phyloP scores from a whole-genome alignment of 2,113 vertebrate genomes.

The Pimephales promelas region DNA sequence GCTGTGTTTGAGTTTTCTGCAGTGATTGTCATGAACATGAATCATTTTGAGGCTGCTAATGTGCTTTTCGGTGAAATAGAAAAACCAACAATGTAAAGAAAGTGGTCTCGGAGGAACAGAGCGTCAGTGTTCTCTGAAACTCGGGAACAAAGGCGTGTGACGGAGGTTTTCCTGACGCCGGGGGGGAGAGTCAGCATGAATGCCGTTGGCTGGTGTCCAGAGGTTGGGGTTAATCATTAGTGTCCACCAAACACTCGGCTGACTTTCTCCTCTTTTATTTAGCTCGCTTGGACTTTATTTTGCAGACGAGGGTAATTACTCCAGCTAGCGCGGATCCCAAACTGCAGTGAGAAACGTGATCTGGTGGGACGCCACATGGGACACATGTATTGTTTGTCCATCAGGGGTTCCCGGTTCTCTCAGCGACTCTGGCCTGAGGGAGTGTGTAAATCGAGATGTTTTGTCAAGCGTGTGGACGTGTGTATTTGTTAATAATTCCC shows the following conservation, averaged over 20 bases:
- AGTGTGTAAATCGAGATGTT: slow-evolving; percentile 24
- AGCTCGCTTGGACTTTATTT: slow-evolving; percentile 63
- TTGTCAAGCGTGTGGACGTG: not conserved
- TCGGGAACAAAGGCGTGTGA: slow-evolving; percentile 70
- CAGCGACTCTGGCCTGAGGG: slow-evolving; percentile 18
- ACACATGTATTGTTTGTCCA: slow-evolving; percentile 72
- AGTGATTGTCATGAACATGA: not conserved
- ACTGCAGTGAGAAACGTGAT: slow-evolving; percentile 70
- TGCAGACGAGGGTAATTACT: slow-evolving; percentile 68
- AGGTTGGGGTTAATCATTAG: slow-evolving; percentile 56
- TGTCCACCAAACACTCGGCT: slow-evolving; percentile 50
- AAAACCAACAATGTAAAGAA: not conserved
- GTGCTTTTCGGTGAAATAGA: not conserved
- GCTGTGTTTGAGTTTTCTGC: not conserved
- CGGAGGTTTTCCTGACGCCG: slow-evolving; percentile 73
- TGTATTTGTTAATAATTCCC: slow-evolving; percentile 3
- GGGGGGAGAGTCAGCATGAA: slow-evolving; percentile 78
- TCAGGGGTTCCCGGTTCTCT: slow-evolving; percentile 55
- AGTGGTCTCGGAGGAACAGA: not conserved
- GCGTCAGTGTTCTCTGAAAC: slow-evolving; percentile 60
- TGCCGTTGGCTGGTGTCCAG: slow-evolving; percentile 74
- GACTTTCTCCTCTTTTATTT: slow-evolving; percentile 67
- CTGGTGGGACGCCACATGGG: slow-evolving; percentile 69
- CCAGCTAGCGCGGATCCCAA: slow-evolving; percentile 75
- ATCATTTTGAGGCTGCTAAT: not conserved